Conservation (phyloP, 1,140 invertebrate genomes). For the Maniola jurtina region DNA sequence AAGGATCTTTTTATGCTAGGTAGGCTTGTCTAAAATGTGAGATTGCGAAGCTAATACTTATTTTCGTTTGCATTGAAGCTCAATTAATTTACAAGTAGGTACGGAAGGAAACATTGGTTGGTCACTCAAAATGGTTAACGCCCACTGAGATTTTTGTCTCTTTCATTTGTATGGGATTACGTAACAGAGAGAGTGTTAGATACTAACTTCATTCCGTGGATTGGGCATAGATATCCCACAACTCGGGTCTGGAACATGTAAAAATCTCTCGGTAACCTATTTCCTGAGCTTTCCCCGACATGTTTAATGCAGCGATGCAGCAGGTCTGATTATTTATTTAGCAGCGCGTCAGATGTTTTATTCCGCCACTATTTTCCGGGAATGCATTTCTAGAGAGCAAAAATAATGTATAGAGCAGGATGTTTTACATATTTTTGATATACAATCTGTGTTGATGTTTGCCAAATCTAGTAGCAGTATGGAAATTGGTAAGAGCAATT, state of each 20-base stretch:
- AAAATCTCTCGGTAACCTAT: conserved; percentile 19
- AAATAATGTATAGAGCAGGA: conserved; percentile 6
- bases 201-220: no score
- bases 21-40: no score
- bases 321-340: conserved; percentile 47
- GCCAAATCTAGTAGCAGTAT: neutral
- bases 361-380: conserved; percentile 26
- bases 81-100: no score
- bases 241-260: neutral
- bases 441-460: neutral
- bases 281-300: conserved; percentile 17
- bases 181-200: no score
- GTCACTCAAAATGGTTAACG: no score
- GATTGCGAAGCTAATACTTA: no score
- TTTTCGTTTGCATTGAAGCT: no score
- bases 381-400: conserved; percentile 17
- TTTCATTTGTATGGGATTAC: no score
- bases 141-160: no score
- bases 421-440: neutral
- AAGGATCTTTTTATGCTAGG: no score
- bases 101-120: no score
- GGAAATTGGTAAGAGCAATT: neutral
- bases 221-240: no score
- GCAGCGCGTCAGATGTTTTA: conserved; percentile 35
- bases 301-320: conserved; percentile 35